These are phyloP conservation scores for Orbicella faveolata DNA, from an alignment of 64 coral and sea anemone species.

Conservation along the genomic window DNA sequence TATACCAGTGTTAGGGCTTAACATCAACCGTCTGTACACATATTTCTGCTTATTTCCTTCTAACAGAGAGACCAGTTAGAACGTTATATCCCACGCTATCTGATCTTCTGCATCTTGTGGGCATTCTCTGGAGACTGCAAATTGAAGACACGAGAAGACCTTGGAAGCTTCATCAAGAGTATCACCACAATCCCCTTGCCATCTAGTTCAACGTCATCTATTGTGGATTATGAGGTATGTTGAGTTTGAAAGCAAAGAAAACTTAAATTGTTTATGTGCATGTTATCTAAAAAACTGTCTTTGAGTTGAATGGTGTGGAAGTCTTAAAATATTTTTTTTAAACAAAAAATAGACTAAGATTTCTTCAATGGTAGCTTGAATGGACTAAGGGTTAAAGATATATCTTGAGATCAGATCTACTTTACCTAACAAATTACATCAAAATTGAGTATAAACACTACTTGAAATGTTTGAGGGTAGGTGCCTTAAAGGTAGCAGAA, in stretches of 20 bases:
- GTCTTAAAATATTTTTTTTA: too few relatives aligned
- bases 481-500: too few relatives aligned
- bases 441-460: too few relatives aligned
- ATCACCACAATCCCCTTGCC: conserved; percentile 96
- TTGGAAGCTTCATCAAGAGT: conserved; percentile 78
- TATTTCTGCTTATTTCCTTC: background rate
- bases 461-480: too few relatives aligned
- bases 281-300: too few relatives aligned
- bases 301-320: too few relatives aligned
- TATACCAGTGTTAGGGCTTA: background rate
- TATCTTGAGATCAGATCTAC: too few relatives aligned
- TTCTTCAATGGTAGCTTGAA: too few relatives aligned
- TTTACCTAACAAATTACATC: too few relatives aligned
- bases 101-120: conserved; percentile 89
- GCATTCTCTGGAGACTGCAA: conserved; percentile 95
- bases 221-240: conserved; percentile 94
- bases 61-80: conserved; percentile 87
- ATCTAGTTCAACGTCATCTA: conserved; percentile 63
- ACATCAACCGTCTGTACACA: background rate
- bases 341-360: too few relatives aligned
- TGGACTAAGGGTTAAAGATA: too few relatives aligned
- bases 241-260: background rate
- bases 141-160: conserved; percentile 88
- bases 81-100: conserved; percentile 82
- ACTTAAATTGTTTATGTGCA: too few relatives aligned